phyloP scores from a whole-genome alignment of 2,113 vertebrate species.

The Tachuris rubrigastra region DNA sequence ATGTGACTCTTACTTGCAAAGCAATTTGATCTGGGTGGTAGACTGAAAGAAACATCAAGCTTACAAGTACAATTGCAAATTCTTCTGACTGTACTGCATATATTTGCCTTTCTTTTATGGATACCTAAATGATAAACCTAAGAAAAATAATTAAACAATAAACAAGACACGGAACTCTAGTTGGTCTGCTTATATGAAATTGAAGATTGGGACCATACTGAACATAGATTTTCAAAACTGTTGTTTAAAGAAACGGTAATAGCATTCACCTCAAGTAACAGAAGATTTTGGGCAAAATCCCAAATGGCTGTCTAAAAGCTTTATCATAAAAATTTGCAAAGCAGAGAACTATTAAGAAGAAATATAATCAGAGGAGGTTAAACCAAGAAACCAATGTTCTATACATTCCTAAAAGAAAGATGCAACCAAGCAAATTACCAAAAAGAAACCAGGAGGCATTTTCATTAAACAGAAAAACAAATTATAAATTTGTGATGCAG shows the following conservation, averaged over 20 bases:
- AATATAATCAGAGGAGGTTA: neutral
- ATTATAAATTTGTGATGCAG: neutral
- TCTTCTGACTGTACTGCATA: neutral
- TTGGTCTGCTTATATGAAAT: neutral
- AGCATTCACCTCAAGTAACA: neutral
- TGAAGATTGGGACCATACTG: neutral
- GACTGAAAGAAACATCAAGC: neutral
- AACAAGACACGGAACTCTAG: fast-evolving
- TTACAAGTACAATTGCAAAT: neutral
- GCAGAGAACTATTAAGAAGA: neutral
- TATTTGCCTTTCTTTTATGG: neutral
- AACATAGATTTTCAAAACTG: neutral
- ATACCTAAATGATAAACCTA: neutral
- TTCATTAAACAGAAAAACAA: neutral
- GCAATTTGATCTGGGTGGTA: neutral
- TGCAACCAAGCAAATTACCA: neutral
- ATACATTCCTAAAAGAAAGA: neutral
- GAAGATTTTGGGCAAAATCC: neutral
- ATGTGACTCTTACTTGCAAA: neutral
- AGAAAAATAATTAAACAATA: neutral
- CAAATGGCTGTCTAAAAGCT: neutral
- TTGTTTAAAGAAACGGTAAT: neutral
- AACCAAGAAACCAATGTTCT: neutral
- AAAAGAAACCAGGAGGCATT: neutral
- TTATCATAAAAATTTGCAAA: neutral